phyloP scores from a whole-genome alignment of 2,113 vertebrate species.

The Isurus oxyrinchus region DNA sequence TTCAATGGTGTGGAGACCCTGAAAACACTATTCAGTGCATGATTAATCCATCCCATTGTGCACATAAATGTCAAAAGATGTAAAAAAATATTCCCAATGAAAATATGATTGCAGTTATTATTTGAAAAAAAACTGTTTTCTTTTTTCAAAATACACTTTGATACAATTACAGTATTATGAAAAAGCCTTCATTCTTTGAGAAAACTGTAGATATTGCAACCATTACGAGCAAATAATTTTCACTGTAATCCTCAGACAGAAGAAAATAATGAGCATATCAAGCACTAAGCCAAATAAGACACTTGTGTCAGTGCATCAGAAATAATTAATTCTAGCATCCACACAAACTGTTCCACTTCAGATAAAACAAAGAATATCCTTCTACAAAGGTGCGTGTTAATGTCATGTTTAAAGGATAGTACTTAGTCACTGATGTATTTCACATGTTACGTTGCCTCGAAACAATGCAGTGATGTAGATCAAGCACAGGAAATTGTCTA shows the following conservation, averaged over 20 bases:
- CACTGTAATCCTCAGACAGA: background rate
- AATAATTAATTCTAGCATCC: background rate
- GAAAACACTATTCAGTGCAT: background rate
- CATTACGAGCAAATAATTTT: conserved; percentile 2
- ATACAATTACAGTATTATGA: background rate
- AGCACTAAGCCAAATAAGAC: background rate
- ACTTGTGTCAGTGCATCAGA: background rate
- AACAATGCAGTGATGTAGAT: background rate
- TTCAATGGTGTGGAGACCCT: background rate
- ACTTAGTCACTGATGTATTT: background rate
- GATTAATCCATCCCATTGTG: conserved; percentile 26
- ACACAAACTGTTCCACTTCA: background rate
- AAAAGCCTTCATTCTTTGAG: background rate
- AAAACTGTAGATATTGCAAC: background rate
- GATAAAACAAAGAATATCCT: background rate
- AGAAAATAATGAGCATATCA: conserved; percentile 30
- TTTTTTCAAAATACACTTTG: background rate
- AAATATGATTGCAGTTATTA: background rate
- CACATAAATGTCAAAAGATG: conserved; percentile 27
- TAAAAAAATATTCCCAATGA: conserved; percentile 23
- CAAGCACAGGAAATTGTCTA: background rate
- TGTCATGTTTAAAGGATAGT: background rate
- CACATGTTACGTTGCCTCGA: background rate
- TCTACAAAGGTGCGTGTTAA: background rate
- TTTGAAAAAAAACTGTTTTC: background rate